Base-by-base conservation (phyloP, 2,888 invertebrate species). In the Mythimna albipuncta region DNA sequence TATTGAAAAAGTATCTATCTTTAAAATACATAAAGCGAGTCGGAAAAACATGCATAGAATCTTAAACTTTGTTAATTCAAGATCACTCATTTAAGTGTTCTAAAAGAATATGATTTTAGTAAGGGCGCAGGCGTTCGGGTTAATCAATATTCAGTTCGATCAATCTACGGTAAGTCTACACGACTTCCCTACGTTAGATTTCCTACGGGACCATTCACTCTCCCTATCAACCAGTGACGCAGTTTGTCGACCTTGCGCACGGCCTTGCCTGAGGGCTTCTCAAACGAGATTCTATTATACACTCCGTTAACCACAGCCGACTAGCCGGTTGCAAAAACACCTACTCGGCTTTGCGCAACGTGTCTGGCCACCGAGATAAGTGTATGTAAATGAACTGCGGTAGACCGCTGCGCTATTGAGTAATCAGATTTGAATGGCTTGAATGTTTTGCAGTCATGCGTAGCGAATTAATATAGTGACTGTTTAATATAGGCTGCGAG, bases 181-280 rank as follows among this genome's bases (percentile, higher is more conserved):
- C 47, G 16, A 47, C 47, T 47, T 47, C 47, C 47, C 47, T 47
- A 47, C 47, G 1, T 19, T 47, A 10, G 13, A 59, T 52, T 19
- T n/a, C n/a, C 50, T 7, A 62, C n/a, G 11, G 32, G 11, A 26
- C 21, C 19, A 10, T 57, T 35, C 35, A 66, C 69, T 75, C 63
- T 81, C 78, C 5, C 61, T 54, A 50, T 52, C 2, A 64, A 16
- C 66, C 10, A 54, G 32, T 78, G 26, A 55, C 59, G 76, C 11
- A 58, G 66, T 44, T 64, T 26, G 21, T 11, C 63, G 16, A 63
- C 77, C 82, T 77, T 81, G 67, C 54, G 47, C 19, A n/a, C 55
- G 67, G 64, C 70, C 81, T 70, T 67, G 77, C 77, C 61, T 13
- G 70, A 78, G 70, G 77, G 52, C 70, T 70, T 67, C 32, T 11